Conservation (phyloP, 2,797 vertebrate genomes). For the Anabacerthia variegaticeps region DNA sequence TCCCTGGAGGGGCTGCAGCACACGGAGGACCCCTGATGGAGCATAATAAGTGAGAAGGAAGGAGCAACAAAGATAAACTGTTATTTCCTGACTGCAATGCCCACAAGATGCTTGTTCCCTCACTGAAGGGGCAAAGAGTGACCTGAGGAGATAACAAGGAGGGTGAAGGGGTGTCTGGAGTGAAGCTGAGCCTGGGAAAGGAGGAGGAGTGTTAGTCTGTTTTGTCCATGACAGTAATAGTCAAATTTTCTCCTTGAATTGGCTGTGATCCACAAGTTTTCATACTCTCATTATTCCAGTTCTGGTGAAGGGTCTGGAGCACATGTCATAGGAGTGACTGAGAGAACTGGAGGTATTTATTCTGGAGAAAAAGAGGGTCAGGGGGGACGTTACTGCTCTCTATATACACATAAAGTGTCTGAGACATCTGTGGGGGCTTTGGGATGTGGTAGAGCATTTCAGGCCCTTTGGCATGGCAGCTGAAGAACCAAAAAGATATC, state of each 20-base stretch:
- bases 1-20: background rate
- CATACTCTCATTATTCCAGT: background rate
- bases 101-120: background rate
- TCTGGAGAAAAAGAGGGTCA: background rate
- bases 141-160: background rate
- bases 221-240: background rate
- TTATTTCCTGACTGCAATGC: background rate
- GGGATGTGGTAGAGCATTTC: background rate
- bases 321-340: background rate
- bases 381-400: background rate
- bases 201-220: background rate
- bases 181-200: background rate
- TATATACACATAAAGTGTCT: background rate
- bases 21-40: background rate
- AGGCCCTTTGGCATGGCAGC: background rate
- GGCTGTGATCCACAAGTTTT: background rate
- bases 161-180: background rate
- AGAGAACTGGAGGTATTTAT: background rate
- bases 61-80: background rate
- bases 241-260: background rate
- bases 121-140: background rate
- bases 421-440: background rate
- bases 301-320: background rate
- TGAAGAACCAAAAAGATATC: background rate
- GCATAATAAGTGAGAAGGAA: background rate